Evolutionary conservation across 2,113 vertebrate genomes (phyloP).

Genomic region (Siphamia tubifer): DNA sequence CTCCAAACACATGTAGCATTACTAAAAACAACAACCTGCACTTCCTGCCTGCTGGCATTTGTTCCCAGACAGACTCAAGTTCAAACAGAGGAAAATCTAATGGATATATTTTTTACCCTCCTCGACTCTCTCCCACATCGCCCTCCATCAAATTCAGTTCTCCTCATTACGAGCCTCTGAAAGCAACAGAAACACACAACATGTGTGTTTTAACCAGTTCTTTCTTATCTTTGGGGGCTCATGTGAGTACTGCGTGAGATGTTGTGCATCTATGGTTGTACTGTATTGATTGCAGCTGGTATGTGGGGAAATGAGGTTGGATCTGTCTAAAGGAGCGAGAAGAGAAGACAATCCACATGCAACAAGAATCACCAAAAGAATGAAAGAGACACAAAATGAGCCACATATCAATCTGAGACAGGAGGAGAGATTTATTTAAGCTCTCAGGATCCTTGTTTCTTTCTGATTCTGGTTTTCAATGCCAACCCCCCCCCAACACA

Average conservation of each 20-base stretch:
- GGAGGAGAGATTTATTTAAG: constrained; percentile 67
- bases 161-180: neutral
- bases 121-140: neutral
- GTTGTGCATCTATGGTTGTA: neutral
- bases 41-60: constrained; percentile 29
- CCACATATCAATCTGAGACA: constrained; percentile 64
- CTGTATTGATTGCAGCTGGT: constrained; percentile 31
- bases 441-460: constrained; percentile 44
- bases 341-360: constrained; percentile 43
- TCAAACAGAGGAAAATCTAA: constrained; percentile 31
- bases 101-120: constrained; percentile 10
- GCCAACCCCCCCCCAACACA: no score
- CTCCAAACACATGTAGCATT: constrained; percentile 41
- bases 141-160: constrained; percentile 15
- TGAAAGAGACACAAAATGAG: constrained; percentile 43
- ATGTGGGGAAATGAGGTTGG: constrained; percentile 30
- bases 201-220: constrained; percentile 13
- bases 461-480: constrained; percentile 36
- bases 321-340: constrained; percentile 40
- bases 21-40: constrained; percentile 29
- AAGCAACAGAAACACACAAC: constrained; percentile 18
- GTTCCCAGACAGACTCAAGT: constrained; percentile 13
- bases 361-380: constrained; percentile 28
- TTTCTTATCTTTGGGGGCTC: constrained; percentile 14
- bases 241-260: neutral